A percentile compares a stretch with the other conserved stretches of the same genome.
Evolutionary conservation across 2,888 invertebrate genomes (phyloP).

Genomic region (Apantesis nais): DNA sequence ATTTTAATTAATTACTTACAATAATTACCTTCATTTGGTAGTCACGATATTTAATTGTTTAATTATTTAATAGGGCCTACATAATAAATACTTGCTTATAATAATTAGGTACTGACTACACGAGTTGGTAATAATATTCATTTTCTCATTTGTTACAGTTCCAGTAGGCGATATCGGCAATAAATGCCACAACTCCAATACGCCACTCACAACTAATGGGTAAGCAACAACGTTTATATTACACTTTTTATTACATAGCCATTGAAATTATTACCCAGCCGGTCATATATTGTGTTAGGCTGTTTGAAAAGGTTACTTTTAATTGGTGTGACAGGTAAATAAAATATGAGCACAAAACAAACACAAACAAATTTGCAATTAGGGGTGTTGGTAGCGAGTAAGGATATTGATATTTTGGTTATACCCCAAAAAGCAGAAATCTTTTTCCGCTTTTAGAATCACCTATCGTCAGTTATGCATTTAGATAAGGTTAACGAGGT

Average conservation of each 20-base stretch:
- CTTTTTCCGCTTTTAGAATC: background rate
- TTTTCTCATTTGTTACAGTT: constrained; percentile 51
- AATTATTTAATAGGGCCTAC: constrained; percentile 14
- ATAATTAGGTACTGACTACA: constrained; percentile 37
- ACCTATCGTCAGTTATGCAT: background rate
- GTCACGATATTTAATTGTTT: constrained; percentile 35
- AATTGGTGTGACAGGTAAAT: background rate
- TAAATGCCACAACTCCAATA: constrained; percentile 32
- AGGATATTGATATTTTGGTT: background rate
- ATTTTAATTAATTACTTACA: constrained; percentile 21
- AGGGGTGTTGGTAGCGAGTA: background rate
- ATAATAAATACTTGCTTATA: constrained; percentile 30
- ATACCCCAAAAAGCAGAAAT: background rate
- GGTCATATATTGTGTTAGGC: background rate
- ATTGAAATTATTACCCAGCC: constrained; percentile 13
- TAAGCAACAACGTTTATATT: constrained; percentile 38
- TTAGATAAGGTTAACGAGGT: background rate
- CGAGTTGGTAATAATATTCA: constrained; percentile 28
- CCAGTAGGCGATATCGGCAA: constrained; percentile 30
- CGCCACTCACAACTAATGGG: constrained; percentile 45
- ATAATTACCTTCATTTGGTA: constrained; percentile 24
- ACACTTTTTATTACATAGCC: constrained; percentile 1
- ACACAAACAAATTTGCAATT: background rate
- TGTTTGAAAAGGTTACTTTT: background rate
- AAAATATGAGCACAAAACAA: background rate